Conservation (phyloP, 2,113 vertebrate species). For the Bambusicola thoracicus region DNA sequence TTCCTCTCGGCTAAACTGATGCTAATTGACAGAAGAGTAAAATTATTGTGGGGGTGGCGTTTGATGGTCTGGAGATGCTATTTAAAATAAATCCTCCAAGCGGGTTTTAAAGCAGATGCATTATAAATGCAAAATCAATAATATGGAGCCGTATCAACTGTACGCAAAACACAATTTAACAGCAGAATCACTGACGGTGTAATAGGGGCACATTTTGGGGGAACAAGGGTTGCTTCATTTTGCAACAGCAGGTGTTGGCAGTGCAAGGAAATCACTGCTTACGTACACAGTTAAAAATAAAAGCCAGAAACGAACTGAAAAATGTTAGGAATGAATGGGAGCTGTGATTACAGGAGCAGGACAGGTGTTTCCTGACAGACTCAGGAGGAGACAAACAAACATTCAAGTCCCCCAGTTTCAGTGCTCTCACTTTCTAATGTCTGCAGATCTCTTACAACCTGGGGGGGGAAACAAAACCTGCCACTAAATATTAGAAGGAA, state of each 20-base stretch:
- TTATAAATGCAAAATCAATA: neutral
- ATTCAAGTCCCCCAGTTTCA: neutral
- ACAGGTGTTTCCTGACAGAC: neutral
- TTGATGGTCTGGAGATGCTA: neutral
- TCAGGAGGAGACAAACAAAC: accelerated
- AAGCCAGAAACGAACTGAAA: neutral
- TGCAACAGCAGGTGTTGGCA: accelerated
- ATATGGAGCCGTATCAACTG: neutral
- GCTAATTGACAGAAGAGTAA: neutral
- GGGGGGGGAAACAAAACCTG: neutral
- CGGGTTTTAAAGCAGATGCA: neutral
- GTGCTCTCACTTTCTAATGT: neutral
- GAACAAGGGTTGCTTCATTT: accelerated
- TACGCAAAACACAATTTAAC: neutral
- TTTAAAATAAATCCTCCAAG: neutral
- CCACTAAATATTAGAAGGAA: neutral
- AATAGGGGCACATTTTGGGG: accelerated
- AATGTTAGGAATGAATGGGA: neutral
- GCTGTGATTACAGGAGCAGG: too few relatives aligned
- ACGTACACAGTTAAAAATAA: neutral
- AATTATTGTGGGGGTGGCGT: neutral
- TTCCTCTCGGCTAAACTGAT: neutral
- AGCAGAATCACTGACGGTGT: neutral
- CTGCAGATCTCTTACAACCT: neutral
- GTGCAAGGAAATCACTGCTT: accelerated